Conservation (phyloP, 2,888 invertebrate genomes). For the Dusona sp. region DNA sequence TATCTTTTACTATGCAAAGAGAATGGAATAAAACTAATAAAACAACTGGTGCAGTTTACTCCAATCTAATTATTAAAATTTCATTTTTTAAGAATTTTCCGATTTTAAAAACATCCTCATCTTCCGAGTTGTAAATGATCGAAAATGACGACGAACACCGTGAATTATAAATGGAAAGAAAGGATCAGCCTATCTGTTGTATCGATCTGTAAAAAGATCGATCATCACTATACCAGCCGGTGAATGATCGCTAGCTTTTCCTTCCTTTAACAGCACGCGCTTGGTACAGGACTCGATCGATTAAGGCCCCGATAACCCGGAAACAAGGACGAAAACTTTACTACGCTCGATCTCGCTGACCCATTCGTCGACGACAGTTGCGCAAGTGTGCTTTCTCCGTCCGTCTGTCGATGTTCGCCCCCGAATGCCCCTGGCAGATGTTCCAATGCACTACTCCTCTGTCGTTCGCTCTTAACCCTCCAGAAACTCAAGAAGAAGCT, state of each 20-base stretch:
- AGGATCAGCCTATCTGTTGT: constrained; percentile 17
- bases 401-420: constrained; percentile 75
- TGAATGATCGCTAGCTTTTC: constrained; percentile 57
- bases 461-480: constrained; percentile 48
- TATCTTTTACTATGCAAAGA: neutral
- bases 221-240: constrained; percentile 43
- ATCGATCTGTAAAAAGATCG: constrained; percentile 52
- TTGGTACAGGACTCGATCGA: constrained; percentile 47
- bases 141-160: neutral
- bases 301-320: constrained; percentile 59
- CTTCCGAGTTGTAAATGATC: neutral
- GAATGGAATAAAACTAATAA: neutral
- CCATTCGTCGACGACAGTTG: constrained; percentile 77
- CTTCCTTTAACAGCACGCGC: constrained; percentile 42
- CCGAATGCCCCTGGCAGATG: constrained; percentile 77
- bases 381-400: constrained; percentile 76
- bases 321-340: constrained; percentile 55
- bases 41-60: neutral
- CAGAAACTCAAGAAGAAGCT: neutral
- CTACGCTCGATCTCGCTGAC: constrained; percentile 40
- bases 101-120: neutral
- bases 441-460: constrained; percentile 73
- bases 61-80: neutral
- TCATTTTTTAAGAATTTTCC: neutral
- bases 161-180: neutral